A percentile compares a stretch with the other conserved stretches of the same genome.
Evolutionary conservation across 1,140 invertebrate species (phyloP).

Genomic region (Diploscapter pachys): DNA sequence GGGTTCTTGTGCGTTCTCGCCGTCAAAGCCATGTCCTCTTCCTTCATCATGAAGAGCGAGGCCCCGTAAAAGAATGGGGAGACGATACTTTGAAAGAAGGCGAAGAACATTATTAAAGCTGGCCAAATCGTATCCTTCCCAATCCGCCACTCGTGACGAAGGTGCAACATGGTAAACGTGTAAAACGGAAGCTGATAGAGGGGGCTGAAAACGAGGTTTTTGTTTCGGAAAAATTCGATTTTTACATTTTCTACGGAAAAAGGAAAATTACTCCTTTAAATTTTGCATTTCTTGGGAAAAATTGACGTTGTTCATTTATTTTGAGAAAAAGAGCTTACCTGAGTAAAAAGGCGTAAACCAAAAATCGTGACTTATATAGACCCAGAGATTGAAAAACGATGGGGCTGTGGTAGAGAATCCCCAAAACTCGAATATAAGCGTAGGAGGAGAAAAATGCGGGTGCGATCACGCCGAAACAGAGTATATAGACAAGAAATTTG

Average conservation of each 20-base stretch:
- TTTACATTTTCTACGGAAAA: background rate
- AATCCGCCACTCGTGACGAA: conserved; percentile 36
- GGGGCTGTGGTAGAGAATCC: conserved; percentile 54
- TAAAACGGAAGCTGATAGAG: conserved; percentile 57
- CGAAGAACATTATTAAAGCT: conserved; percentile 47
- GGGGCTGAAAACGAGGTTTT: conserved; percentile 43
- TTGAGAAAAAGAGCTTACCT: conserved; percentile 35
- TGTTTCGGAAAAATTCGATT: conserved; percentile 22
- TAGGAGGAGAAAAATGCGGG: conserved; percentile 53
- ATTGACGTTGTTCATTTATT: background rate
- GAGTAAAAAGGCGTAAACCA: conserved; percentile 54
- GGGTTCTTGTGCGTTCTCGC: conserved; percentile 51
- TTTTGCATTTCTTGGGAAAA: background rate
- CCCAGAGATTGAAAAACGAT: conserved; percentile 58
- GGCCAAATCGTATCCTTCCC: conserved; percentile 30
- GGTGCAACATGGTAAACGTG: conserved; percentile 42
- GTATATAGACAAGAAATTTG: conserved; percentile 57
- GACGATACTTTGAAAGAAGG: conserved; percentile 48
- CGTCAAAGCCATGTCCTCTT: conserved; percentile 58
- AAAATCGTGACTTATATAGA: conserved; percentile 55
- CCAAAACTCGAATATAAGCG: conserved; percentile 56
- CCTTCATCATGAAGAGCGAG: conserved; percentile 55
- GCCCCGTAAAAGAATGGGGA: conserved; percentile 54
- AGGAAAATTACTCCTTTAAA: background rate
- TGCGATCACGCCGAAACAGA: conserved; percentile 55